Conservation (phyloP, 2,113 vertebrate species). For the Siniperca chuatsi region DNA sequence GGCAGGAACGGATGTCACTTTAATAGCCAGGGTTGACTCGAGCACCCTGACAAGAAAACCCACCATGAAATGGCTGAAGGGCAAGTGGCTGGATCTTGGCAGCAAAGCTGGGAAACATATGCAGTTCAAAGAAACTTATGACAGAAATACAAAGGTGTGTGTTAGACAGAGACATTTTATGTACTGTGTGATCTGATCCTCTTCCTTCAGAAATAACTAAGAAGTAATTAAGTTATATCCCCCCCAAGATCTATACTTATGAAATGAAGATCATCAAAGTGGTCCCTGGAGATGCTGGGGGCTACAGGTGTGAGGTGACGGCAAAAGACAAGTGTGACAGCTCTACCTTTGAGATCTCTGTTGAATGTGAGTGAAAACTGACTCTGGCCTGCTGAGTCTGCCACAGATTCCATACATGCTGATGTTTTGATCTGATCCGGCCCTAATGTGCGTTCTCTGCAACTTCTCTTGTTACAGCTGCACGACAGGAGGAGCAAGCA, state of each 20-base stretch:
- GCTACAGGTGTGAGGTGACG: conserved; percentile 91
- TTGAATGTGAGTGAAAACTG: conserved; percentile 84
- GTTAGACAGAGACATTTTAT: neutral
- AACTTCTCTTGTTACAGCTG: conserved; percentile 78
- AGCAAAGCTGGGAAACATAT: conserved; percentile 90
- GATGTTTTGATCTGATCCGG: conserved; percentile 53
- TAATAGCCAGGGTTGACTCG: conserved; percentile 86
- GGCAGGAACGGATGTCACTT: conserved; percentile 81
- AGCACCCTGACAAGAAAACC: conserved; percentile 84
- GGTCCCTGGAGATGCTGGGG: conserved; percentile 85
- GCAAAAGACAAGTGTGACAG: conserved; percentile 91
- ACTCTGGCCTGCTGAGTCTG: neutral
- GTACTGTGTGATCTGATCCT: conserved; percentile 1
- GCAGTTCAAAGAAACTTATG: conserved; percentile 89
- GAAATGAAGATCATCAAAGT: conserved; percentile 89
- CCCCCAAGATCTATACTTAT: conserved; percentile 86
- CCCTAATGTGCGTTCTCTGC: conserved; percentile 50
- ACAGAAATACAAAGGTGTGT: conserved; percentile 88
- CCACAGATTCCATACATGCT: conserved; percentile 30
- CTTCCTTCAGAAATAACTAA: neutral
- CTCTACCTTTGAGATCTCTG: conserved; percentile 86
- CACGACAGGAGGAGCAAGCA: conserved; percentile 65
- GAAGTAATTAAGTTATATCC: neutral
- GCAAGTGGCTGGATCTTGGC: conserved; percentile 92
- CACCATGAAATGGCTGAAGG: conserved; percentile 91